A percentile compares a stretch with the other conserved stretches of the same genome.
Evolutionary conservation across 2,113 vertebrate genomes (phyloP).

Genomic region (Sturnira hondurensis): DNA sequence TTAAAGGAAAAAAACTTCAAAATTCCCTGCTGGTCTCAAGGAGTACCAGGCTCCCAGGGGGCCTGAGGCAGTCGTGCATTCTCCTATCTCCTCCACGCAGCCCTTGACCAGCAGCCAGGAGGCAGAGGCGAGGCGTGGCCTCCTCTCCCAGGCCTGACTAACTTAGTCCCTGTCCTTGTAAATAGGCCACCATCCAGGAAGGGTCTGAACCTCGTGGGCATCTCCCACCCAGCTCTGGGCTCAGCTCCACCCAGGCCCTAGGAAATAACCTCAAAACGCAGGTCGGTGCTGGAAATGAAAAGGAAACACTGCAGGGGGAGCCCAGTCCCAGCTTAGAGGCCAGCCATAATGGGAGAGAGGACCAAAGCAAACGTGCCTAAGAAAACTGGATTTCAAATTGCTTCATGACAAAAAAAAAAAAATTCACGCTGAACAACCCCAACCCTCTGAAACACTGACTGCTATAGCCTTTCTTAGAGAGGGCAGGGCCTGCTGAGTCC

Average conservation of each 20-base stretch:
- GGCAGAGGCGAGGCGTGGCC: neutral
- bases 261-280: neutral
- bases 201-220: neutral
- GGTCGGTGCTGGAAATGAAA: neutral
- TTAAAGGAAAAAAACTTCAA: neutral
- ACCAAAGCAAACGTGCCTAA: neutral
- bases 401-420: neutral
- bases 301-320: neutral
- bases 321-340: neutral
- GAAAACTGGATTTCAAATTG: neutral
- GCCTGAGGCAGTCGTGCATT: neutral
- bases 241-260: neutral
- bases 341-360: neutral
- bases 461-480: neutral
- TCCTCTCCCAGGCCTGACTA: neutral
- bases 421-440: neutral
- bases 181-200: neutral
- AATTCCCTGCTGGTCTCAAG: neutral
- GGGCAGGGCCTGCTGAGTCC: neutral
- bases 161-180: neutral
- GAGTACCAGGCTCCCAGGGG: neutral
- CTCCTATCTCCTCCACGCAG: neutral
- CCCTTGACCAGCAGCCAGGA: neutral
- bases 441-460: neutral
- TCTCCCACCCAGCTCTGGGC: too few species aligned